Percentiles rank a stretch among this genome's conserved stretches.
These are phyloP conservation scores for Piscicola geometra DNA, from an alignment of 2,888 invertebrate genomes.

Conservation along the genomic window DNA sequence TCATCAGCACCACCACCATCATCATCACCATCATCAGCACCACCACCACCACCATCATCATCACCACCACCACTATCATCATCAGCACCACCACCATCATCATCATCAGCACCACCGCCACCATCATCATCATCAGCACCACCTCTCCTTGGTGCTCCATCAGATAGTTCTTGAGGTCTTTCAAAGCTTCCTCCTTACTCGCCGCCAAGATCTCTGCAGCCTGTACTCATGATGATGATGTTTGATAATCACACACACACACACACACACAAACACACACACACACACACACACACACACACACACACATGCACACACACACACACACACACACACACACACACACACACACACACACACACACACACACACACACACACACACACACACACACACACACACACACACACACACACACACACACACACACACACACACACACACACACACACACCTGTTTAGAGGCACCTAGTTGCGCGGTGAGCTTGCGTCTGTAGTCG, in stretches of 20 bases:
- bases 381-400: no score
- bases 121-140: slow-evolving; percentile 58
- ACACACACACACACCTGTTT: slow-evolving; percentile 89
- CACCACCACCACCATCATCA: slow-evolving; percentile 9
- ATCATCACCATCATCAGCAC: not conserved
- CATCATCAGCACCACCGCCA: slow-evolving; percentile 16
- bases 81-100: slow-evolving; percentile 6
- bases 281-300: not conserved
- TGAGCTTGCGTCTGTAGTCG: slow-evolving; percentile 91
- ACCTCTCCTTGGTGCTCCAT: slow-evolving; percentile 76
- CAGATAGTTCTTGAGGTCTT: slow-evolving; percentile 85
- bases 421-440: slow-evolving; percentile 48
- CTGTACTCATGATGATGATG: slow-evolving; percentile 23
- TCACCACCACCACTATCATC: slow-evolving; percentile 24
- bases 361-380: not conserved
- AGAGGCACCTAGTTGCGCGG: slow-evolving; percentile 76
- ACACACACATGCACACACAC: not conserved
- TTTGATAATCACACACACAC: no score
- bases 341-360: not conserved
- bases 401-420: not conserved
- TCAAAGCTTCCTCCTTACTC: slow-evolving; percentile 86
- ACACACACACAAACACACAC: no score
- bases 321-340: not conserved
- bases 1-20: slow-evolving; percentile 10
- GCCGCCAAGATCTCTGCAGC: slow-evolving; percentile 45